Percentiles rank a stretch among this genome's conserved stretches.
Evolutionary conservation across 2,797 vertebrate genomes (phyloP).

Genomic region (Hydrolagus colliei): DNA sequence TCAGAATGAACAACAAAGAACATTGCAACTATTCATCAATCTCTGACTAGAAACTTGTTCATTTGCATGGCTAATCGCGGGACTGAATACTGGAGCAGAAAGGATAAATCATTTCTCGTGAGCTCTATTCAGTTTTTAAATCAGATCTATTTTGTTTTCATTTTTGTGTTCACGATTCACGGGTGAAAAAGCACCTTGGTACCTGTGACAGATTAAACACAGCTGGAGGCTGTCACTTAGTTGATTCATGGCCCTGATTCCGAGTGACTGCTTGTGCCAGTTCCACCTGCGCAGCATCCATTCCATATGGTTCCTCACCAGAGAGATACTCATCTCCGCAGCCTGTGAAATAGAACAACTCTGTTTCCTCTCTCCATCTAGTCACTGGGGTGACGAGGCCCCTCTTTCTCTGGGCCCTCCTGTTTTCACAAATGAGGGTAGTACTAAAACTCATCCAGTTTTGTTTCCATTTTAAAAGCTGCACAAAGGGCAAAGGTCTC

Average conservation of each 20-base stretch:
- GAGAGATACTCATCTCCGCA: background rate
- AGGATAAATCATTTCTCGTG: background rate
- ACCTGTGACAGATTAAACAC: constrained; percentile 21
- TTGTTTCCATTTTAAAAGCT: too few relatives aligned
- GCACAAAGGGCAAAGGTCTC: too few relatives aligned
- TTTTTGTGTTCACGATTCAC: constrained; percentile 10
- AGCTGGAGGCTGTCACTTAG: constrained; percentile 9
- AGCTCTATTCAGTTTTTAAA: background rate
- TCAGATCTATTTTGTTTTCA: background rate
- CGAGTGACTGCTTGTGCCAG: constrained; percentile 9
- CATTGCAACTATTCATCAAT: background rate
- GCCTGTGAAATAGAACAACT: background rate
- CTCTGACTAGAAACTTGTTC: background rate
- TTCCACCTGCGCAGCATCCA: background rate
- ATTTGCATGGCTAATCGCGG: background rate
- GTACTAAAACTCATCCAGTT: too few relatives aligned
- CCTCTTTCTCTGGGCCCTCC: background rate
- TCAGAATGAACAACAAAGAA: background rate
- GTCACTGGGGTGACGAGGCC: background rate
- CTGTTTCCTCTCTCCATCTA: background rate
- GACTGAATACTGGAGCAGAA: background rate
- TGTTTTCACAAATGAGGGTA: background rate
- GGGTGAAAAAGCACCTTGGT: background rate
- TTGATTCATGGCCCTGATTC: constrained; percentile 26
- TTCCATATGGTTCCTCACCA: background rate